Conservation (phyloP, 1,140 invertebrate species). For the Delia radicum region DNA sequence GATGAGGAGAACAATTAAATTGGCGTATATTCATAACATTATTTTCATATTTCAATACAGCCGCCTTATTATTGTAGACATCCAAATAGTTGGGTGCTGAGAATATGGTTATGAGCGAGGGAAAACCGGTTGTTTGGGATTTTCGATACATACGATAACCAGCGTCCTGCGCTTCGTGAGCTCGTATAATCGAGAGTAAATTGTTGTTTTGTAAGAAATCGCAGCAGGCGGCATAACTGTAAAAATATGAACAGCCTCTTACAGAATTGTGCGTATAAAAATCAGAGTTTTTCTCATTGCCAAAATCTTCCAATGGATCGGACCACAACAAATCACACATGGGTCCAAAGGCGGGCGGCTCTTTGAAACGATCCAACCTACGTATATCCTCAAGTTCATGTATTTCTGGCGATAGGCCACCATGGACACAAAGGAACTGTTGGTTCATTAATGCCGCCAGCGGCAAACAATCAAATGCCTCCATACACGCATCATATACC, state of each 20-base stretch:
- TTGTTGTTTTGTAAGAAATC: slow-evolving; percentile 99
- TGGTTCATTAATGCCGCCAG: slow-evolving; percentile 99
- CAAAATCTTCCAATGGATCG: slow-evolving; percentile 97
- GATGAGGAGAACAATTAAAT: slow-evolving; percentile 99
- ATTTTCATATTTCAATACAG: slow-evolving; percentile 99
- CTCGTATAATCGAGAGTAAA: slow-evolving; percentile 97
- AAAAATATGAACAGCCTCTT: slow-evolving; percentile 99
- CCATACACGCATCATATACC: slow-evolving; percentile 99
- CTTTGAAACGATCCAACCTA: slow-evolving; percentile 99
- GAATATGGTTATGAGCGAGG: slow-evolving; percentile 99
- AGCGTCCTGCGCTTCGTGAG: slow-evolving; percentile 99
- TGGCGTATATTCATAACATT: slow-evolving; percentile 99
- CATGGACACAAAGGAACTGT: slow-evolving; percentile 99
- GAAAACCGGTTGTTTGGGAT: slow-evolving; percentile 98
- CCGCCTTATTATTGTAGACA: slow-evolving; percentile 99
- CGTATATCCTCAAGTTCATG: slow-evolving; percentile 98
- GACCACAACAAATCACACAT: slow-evolving; percentile 99
- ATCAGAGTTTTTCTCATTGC: slow-evolving; percentile 97
- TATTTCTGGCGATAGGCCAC: slow-evolving; percentile 97
- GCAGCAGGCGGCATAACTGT: slow-evolving; percentile 99
- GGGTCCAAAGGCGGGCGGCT: slow-evolving; percentile 97
- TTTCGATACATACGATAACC: slow-evolving; percentile 99
- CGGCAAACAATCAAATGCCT: slow-evolving; percentile 98
- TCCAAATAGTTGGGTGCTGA: slow-evolving; percentile 99
- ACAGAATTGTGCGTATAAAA: slow-evolving; percentile 99